Conservation (phyloP, 1,140 invertebrate species). For the Brachionus sp. region DNA sequence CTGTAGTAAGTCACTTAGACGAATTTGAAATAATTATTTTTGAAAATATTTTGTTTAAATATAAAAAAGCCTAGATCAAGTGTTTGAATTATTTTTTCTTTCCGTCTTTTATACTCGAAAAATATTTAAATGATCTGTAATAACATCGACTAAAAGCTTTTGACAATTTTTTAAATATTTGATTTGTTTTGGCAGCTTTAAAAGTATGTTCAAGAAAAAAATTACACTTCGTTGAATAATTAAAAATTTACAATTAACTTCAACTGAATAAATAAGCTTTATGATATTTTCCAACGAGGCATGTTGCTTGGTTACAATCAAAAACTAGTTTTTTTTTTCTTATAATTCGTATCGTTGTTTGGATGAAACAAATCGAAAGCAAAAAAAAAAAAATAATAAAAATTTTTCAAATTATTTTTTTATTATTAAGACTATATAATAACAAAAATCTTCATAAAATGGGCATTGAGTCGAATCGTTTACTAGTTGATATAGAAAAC, state of each 20-base stretch:
- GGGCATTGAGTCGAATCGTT: slow-evolving; percentile 54
- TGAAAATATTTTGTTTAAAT: neutral
- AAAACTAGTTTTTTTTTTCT: neutral
- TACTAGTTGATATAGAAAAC: slow-evolving; percentile 57
- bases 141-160: neutral
- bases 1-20: neutral
- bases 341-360: neutral
- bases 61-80: neutral
- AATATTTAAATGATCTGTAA: neutral
- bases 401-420: neutral
- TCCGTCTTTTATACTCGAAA: neutral
- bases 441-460: neutral
- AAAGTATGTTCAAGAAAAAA: neutral
- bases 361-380: neutral
- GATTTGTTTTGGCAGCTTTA: neutral
- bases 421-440: too few species aligned
- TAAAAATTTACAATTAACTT: neutral
- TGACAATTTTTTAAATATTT: neutral
- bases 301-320: neutral
- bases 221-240: neutral
- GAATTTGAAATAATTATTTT: neutral
- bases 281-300: neutral
- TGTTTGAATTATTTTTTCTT: neutral
- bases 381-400: neutral
- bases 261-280: neutral